Conservation (phyloP, 2,888 invertebrate genomes). For the Aspidiotus destructor region DNA sequence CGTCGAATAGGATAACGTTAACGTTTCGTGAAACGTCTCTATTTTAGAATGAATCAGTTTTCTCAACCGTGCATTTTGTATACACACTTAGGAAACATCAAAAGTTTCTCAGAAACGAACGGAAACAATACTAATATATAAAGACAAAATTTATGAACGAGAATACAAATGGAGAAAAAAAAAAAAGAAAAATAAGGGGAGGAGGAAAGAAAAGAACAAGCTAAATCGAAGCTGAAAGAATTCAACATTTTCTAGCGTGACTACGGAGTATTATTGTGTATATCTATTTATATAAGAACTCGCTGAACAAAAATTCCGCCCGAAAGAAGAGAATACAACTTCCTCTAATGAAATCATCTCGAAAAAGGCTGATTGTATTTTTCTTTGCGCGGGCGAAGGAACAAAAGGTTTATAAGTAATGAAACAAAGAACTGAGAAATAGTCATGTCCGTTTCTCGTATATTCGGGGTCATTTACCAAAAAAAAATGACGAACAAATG, state of each 20-base stretch:
- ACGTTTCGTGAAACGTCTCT: neutral
- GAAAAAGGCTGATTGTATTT: conserved; percentile 31
- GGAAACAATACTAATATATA: conserved; percentile 25
- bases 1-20: too few relatives aligned
- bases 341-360: conserved; percentile 31
- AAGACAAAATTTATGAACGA: conserved; percentile 1
- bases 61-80: conserved; percentile 4
- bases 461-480: conserved; percentile 1
- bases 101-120: conserved; percentile 20
- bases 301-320: neutral
- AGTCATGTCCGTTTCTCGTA: neutral
- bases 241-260: neutral
- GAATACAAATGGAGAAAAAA: neutral
- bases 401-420: conserved; percentile 22
- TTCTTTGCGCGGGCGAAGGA: conserved; percentile 14
- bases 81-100: conserved; percentile 20
- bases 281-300: too few relatives aligned
- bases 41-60: conserved; percentile 1
- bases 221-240: neutral
- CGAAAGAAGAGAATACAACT: conserved; percentile 6
- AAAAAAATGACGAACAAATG: conserved; percentile 5
- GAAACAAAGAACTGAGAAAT: conserved; percentile 16
- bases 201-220: neutral
- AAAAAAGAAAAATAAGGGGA: neutral
- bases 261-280: too few relatives aligned